A percentile compares a stretch with the other conserved stretches of the same genome.
Evolutionary conservation across 37 sponge, comb jelly and placozoan species (phyloP).

Genomic region (Corticium candelabrum): DNA sequence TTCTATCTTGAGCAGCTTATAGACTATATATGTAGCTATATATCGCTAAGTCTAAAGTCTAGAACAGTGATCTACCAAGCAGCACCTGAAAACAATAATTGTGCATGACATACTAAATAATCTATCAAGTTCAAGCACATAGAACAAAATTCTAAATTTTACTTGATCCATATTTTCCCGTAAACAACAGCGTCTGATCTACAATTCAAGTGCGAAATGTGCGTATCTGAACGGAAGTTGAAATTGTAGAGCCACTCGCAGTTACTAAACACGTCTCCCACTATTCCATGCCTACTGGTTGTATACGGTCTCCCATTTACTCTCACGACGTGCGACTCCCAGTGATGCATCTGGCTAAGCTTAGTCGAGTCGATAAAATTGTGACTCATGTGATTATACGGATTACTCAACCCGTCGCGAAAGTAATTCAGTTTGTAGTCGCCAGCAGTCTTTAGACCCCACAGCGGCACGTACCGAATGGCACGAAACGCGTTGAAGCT

Average conservation of each 20-base stretch:
- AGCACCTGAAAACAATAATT: no score
- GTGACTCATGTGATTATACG: neutral
- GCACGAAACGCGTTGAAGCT: neutral
- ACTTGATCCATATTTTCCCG: no score
- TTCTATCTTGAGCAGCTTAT: no score
- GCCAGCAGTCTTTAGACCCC: neutral
- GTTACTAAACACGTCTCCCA: neutral
- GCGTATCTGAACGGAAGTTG: no score
- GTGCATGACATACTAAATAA: no score
- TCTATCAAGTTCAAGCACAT: no score
- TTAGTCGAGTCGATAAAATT: neutral
- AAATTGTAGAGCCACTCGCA: constrained; percentile 3
- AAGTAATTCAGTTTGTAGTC: neutral
- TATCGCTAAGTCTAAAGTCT: no score
- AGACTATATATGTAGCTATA: no score
- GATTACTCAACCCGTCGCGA: neutral
- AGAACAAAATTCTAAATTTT: no score
- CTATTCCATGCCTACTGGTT: neutral
- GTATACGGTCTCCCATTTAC: neutral
- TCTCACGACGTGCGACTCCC: neutral
- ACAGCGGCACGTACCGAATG: neutral
- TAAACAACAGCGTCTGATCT: no score
- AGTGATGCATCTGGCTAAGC: neutral
- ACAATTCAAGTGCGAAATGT: no score
- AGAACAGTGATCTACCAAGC: no score